Evolutionary conservation across 92 coral and sea anemone genomes (phyloP), one percentile per base, ranked within the genome.

Genomic region (Porites divaricata): DNA sequence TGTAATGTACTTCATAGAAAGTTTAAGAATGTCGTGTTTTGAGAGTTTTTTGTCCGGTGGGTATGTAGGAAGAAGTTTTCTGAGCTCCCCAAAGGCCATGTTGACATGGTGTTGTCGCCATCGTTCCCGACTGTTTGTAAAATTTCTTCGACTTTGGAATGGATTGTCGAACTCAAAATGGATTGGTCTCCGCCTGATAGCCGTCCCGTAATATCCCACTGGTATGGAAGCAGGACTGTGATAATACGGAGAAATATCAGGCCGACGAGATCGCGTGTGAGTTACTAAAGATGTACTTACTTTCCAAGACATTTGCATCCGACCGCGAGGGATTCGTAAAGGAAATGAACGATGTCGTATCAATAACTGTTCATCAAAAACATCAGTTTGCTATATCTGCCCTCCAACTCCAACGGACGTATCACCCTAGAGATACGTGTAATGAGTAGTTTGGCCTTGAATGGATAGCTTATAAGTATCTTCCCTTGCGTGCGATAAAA

Each of bases 51-150:
- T 94, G 68, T 94, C 98, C 1, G 91, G 77, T 8, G 98, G 98
- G 59, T 94, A 92, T 12, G 98, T 92, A 7, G 98, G 98, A 6
- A 94, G 78, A 5, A 92, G 85, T 67, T 88, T 92, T 15, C 98
- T 88, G 28, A 94, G 98, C 23, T 94, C 98, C 17, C 90, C 92
- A 57, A 94, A 94, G 14, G 98, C 98, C 67, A 88, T 74, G 68
- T 94, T 94, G 6, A 94, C 98, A 50, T 94, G 93, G 71, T 94
- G 89, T 23, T 94, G 98, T 24, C 98, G 61, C 98, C 98, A 94
- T 41, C 98, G 83, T 57, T 94, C 98, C 10, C 98, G 90, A 57
- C 94, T 94, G 84, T 94, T 94, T 9, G 98, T 94, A 57, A 89
- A 92, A 21, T 85, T 89, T 64, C 98, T 73, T 54, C 92, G 77